Evolutionary conservation across 2,113 vertebrate species (phyloP), one percentile per base, ranked within the genome.

Genomic region (Pongo pygmaeus): DNA sequence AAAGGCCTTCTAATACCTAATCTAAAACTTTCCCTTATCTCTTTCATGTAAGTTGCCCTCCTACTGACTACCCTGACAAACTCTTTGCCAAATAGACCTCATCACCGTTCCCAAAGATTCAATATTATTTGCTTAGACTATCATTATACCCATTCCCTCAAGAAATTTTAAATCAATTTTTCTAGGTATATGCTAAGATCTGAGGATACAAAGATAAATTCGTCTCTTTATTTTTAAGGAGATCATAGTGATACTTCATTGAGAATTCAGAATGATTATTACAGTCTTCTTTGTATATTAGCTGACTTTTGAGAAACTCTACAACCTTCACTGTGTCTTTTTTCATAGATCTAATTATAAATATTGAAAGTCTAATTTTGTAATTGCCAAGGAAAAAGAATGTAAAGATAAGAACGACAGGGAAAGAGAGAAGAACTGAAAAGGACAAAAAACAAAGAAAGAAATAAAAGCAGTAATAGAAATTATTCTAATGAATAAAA

Each of bases 281-380:
- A 88, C 0, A 27, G 2, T 85, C 27, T 50, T 23, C 32, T 78
- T 43, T 81, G n/a, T 75, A 1, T 59, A 88, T 61, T 92, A 90
- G 8, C 23, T 95, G 27, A 89, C 20, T 70, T 95, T 92, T 79
- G 40, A 92, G 79, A 93, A 93, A 94, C 2, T 89, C n/a, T 70
- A 5, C 35, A 57, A 77, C 6, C 0, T 85, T 91, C 43, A 78
- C 6, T 48, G 3, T 52, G 22, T 22, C n/a, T 94, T 78, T 97
- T 93, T 35, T 91, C 30, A 46, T 14, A 57, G 5, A 35, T 61
- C 25, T 83, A 81, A 46, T 80, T 89, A 40, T 77, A 81, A 85
- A 48, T 59, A 70, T 40, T 52, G 5, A 85, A 87, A 85, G 25
- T 86, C 12, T 88, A 74, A 84, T 52, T 89, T 89, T 74, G 9